Evolutionary conservation across 2,797 vertebrate genomes (phyloP).

Genomic region (Petrocephalus sullivani): DNA sequence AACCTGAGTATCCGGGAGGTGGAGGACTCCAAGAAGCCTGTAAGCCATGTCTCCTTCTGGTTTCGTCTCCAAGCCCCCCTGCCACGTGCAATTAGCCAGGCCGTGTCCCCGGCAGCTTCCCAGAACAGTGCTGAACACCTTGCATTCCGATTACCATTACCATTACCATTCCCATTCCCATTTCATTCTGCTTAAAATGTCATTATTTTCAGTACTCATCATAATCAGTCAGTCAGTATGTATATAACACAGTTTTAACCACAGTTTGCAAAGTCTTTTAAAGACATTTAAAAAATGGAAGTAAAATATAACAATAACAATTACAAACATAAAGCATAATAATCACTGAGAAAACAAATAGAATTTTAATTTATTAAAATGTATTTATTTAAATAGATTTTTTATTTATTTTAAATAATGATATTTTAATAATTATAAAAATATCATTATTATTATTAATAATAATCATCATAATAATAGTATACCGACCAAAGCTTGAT

Average conservation of each 20-base stretch:
- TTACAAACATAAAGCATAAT: background rate
- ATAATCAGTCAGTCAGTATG: background rate
- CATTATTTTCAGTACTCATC: background rate
- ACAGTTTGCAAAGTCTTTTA: background rate
- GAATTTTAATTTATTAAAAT: background rate
- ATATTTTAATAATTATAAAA: no score
- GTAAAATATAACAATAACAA: background rate
- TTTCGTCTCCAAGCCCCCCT: background rate
- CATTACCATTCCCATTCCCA: background rate
- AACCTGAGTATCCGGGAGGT: slow-evolving; percentile 94
- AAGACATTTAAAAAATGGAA: background rate
- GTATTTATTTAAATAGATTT: background rate
- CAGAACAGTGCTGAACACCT: background rate
- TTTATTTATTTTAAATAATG: no score
- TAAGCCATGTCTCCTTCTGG: slow-evolving; percentile 48
- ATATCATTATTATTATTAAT: background rate
- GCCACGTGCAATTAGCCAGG: background rate
- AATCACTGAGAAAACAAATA: background rate
- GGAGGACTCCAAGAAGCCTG: slow-evolving; percentile 93
- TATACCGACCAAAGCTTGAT: background rate
- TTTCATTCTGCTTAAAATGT: background rate
- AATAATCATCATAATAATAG: background rate
- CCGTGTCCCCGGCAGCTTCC: background rate
- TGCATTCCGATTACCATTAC: no score
- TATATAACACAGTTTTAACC: background rate